Percentiles rank a stretch among this genome's conserved stretches.
phyloP scores from a whole-genome alignment of 2,888 invertebrate genomes.

The Dolichopus griseipennis region DNA sequence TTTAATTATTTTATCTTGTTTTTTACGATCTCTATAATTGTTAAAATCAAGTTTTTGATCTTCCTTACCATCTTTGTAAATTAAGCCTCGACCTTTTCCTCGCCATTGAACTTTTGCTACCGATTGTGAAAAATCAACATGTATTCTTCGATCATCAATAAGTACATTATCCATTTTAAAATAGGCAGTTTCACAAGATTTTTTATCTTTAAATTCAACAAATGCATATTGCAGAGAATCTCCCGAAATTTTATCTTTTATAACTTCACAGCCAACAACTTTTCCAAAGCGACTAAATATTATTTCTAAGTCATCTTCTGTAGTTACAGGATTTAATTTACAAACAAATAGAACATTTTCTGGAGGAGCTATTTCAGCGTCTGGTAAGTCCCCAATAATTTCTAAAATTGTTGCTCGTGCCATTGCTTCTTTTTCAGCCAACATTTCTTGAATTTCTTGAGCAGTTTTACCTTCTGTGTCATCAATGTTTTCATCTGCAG shows the following conservation, averaged over 20 bases:
- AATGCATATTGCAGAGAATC: slow-evolving; percentile 98
- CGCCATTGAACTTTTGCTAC: slow-evolving; percentile 90
- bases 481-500: slow-evolving; percentile 88
- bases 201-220: slow-evolving; percentile 88
- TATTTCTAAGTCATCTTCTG: slow-evolving; percentile 92
- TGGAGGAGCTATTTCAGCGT: slow-evolving; percentile 95
- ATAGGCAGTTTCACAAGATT: slow-evolving; percentile 93
- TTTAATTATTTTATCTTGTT: slow-evolving; percentile 8
- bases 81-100: slow-evolving; percentile 76
- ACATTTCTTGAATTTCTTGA: slow-evolving; percentile 77
- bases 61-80: slow-evolving; percentile 32
- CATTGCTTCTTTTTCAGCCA: slow-evolving; percentile 86
- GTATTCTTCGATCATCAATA: slow-evolving; percentile 96
- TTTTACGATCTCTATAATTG: slow-evolving; percentile 23
- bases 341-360: slow-evolving; percentile 99
- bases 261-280: slow-evolving; percentile 91
- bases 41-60: slow-evolving; percentile 32
- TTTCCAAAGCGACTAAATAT: slow-evolving; percentile 95
- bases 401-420: slow-evolving; percentile 95
- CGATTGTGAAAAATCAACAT: slow-evolving; percentile 99
- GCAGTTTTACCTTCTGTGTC: slow-evolving; percentile 78
- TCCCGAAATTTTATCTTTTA: slow-evolving; percentile 81
- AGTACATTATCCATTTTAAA: slow-evolving; percentile 99
- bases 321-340: slow-evolving; percentile 96
- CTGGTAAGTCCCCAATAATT: slow-evolving; percentile 96